Evolutionary conservation across 2,888 invertebrate species (phyloP), one percentile per base, ranked within the genome.

Genomic region (Andrena marginata): DNA sequence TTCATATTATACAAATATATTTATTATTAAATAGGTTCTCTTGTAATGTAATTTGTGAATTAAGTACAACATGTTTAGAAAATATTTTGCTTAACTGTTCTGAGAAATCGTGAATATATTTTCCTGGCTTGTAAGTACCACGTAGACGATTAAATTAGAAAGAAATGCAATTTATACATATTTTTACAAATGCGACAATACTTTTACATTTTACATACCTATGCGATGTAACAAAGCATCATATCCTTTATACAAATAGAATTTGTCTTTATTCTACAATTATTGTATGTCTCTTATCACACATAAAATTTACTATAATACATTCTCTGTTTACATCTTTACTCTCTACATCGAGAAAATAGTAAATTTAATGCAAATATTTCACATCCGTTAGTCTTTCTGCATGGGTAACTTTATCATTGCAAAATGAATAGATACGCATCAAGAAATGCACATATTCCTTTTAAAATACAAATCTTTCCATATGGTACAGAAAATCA

Each of bases 21-120:
- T 85, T 78, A 83, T 85, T 77, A 67, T 74, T 77, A 68, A 76
- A 33, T 59, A 65, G 59, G 26, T 63, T 60, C 26, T 42, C 35
- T 49, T 59, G 10, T 59, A 56, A 73, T 74, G 42, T 29, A 71
- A 67, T 54, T 56, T 71, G 42, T 68, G 29, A 65, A 69, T 68
- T 65, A 85, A 83, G 77, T 85, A 83, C 76, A 83, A 56, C 48
- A 60, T 60, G 20, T 80, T 59, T 59, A 64, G 13, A 72, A 74
- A 62, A 75, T 72, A 64, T 26, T 80, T 62, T 51, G 23, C 8
- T 48, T 65, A 48, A 59, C 60, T 59, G 59, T 67, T 6, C 6
- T 62, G 26, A 42, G 54, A 71, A 49, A 59, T 60, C 20, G 5
- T 77, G 29, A 31, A 56, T 67, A 33, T 73, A 33, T 33, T 54